A percentile compares a stretch with the other conserved stretches of the same genome.
phyloP scores from a whole-genome alignment of 2,797 vertebrate species.

The Gymnoscopelus microlampas region DNA sequence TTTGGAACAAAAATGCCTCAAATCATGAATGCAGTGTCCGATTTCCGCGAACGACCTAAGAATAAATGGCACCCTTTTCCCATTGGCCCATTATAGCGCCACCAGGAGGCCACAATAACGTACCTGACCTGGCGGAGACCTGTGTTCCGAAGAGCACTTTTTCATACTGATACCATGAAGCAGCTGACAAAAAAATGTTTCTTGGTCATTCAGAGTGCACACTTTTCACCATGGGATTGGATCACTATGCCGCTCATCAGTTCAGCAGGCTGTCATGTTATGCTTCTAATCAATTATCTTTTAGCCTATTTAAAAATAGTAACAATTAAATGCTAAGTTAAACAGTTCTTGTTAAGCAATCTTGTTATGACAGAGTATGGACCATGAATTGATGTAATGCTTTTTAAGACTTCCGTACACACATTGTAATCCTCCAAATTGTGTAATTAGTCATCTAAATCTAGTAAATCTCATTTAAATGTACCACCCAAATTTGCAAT shows the following conservation, averaged over 20 bases:
- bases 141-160: too few relatives aligned
- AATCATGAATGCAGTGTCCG: too few relatives aligned
- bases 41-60: too few relatives aligned
- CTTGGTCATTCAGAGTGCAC: too few relatives aligned
- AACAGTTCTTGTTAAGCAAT: background rate
- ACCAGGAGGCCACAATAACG: too few relatives aligned
- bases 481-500: slow-evolving; percentile 2
- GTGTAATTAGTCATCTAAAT: slow-evolving; percentile 9
- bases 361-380: slow-evolving; percentile 22
- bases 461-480: slow-evolving; percentile 13
- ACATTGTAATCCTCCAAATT: slow-evolving; percentile 3
- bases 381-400: slow-evolving; percentile 22
- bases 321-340: slow-evolving; percentile 14
- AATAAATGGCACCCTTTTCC: too few relatives aligned
- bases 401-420: slow-evolving; percentile 12
- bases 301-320: slow-evolving; percentile 12
- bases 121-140: too few relatives aligned
- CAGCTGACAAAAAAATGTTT: too few relatives aligned
- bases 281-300: slow-evolving; percentile 40
- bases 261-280: slow-evolving; percentile 41
- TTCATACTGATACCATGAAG: background rate
- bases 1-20: too few relatives aligned
- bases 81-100: too few relatives aligned
- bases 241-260: slow-evolving; percentile 30
- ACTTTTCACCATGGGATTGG: too few relatives aligned